Conservation (phyloP, 2,113 vertebrate genomes). For the Uropsilus gracilis region DNA sequence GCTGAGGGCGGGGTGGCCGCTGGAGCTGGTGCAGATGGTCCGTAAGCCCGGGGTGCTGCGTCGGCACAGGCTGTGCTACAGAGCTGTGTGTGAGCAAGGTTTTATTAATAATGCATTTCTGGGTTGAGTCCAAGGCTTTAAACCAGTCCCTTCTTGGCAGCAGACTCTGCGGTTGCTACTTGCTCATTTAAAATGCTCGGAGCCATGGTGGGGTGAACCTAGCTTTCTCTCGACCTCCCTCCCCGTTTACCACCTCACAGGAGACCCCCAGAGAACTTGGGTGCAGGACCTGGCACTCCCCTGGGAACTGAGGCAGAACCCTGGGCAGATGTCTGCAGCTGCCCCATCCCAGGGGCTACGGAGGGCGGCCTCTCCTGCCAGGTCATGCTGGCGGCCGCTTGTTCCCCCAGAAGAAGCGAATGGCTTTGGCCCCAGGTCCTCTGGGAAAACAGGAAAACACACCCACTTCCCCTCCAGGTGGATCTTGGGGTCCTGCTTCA, state of each 20-base stretch:
- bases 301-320: neutral
- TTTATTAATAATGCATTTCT: neutral
- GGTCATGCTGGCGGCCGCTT: neutral
- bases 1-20: neutral
- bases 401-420: neutral
- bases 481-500: slow-evolving; percentile 19
- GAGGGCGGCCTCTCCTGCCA: neutral
- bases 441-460: slow-evolving; percentile 13
- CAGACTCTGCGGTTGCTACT: neutral
- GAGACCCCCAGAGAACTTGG: neutral
- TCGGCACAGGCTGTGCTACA: no score
- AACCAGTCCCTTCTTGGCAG: neutral
- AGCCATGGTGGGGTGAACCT: no score
- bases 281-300: neutral
- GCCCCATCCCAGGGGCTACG: fast-evolving
- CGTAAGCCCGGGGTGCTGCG: neutral
- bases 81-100: no score
- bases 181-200: neutral
- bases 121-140: neutral
- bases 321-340: neutral
- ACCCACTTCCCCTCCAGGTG: slow-evolving; percentile 38
- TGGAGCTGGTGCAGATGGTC: neutral
- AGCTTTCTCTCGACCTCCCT: neutral
- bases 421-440: neutral
- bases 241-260: neutral